Conservation (phyloP, 2,888 invertebrate species). For the Oligia latruncula region DNA sequence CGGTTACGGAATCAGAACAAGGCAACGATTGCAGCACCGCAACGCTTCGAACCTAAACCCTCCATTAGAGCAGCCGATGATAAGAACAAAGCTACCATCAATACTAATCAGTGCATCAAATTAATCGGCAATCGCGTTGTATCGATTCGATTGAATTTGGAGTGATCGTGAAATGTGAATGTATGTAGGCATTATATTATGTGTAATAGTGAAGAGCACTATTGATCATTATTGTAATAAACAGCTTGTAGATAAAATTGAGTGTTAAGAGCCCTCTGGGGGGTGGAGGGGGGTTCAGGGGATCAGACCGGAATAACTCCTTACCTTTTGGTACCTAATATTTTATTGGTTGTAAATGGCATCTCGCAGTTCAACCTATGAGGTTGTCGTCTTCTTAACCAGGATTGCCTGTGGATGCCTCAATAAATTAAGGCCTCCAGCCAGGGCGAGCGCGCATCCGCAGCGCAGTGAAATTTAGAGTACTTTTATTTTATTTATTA, state of each 20-base stretch:
- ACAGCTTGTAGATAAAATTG: background rate
- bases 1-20: conserved; percentile 77
- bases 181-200: background rate
- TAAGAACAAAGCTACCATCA: conserved; percentile 79
- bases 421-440: too few relatives aligned
- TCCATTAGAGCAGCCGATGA: conserved; percentile 78
- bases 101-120: conserved; percentile 74
- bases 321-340: too few relatives aligned
- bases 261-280: background rate
- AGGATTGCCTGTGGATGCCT: too few relatives aligned
- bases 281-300: too few relatives aligned
- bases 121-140: conserved; percentile 56
- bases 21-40: conserved; percentile 73
- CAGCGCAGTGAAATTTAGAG: too few relatives aligned
- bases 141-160: conserved; percentile 36
- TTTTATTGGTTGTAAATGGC: too few relatives aligned
- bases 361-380: too few relatives aligned
- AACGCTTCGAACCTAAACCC: conserved; percentile 69
- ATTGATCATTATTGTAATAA: background rate
- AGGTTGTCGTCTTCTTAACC: too few relatives aligned
- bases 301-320: too few relatives aligned
- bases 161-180: conserved; percentile 17
- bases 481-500: too few relatives aligned
- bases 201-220: background rate
- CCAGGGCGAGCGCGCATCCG: too few relatives aligned